Conservation (phyloP, 37 sponge, comb jelly and placozoan species). For the Dysidea cf. avara region DNA sequence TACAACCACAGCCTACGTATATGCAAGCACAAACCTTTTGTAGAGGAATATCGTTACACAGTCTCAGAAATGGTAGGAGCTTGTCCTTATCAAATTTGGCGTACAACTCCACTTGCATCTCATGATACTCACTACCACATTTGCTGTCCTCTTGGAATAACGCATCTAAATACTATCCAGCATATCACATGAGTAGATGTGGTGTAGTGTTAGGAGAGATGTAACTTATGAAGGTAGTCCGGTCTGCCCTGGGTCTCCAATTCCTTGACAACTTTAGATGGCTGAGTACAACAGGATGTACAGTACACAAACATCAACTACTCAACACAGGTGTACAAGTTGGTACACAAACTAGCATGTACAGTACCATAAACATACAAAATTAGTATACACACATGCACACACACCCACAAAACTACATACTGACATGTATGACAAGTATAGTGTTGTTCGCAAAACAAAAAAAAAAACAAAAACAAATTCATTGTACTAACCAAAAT, state of each 20-base stretch:
- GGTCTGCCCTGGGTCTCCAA: slow-evolving; percentile 25
- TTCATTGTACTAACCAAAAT: too few species aligned
- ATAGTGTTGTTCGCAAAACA: too few species aligned
- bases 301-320: too few species aligned
- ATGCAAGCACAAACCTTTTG: slow-evolving; percentile 54
- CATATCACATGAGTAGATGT: background rate
- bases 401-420: too few species aligned
- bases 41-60: slow-evolving; percentile 86
- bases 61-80: slow-evolving; percentile 79
- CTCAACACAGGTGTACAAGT: too few species aligned
- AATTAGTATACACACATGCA: too few species aligned
- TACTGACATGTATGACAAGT: too few species aligned
- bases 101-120: slow-evolving; percentile 91
- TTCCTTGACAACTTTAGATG: slow-evolving; percentile 41
- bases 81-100: slow-evolving; percentile 81
- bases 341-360: too few species aligned
- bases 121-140: slow-evolving; percentile 74
- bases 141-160: slow-evolving; percentile 86
- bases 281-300: slow-evolving; percentile 1
- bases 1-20: background rate
- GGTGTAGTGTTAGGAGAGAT: background rate
- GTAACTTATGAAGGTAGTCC: slow-evolving; percentile 52
- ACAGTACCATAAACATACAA: too few species aligned
- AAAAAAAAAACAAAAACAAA: too few species aligned
- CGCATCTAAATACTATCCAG: slow-evolving; percentile 88